Conservation (phyloP, 2,888 invertebrate genomes). For the Clostera curtula region DNA sequence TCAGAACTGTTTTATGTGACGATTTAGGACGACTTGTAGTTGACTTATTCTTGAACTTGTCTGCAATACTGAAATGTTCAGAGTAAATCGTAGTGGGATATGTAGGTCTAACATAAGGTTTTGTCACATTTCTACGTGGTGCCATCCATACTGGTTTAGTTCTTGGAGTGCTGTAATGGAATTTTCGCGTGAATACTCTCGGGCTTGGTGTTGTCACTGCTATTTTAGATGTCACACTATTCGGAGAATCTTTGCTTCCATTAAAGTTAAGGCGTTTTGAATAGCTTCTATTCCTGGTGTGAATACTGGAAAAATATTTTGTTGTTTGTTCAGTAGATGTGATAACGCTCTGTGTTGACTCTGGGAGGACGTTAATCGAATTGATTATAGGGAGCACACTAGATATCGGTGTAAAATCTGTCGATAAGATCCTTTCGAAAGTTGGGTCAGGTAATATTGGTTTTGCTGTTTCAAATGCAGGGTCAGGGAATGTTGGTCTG, state of each 20-base stretch:
- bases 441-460: conserved; percentile 24
- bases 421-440: conserved; percentile 29
- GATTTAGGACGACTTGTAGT: conserved; percentile 30
- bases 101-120: conserved; percentile 32
- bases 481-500: conserved; percentile 2
- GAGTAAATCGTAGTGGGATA: conserved; percentile 56
- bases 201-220: conserved; percentile 33
- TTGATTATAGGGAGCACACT: conserved; percentile 32
- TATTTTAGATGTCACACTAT: conserved; percentile 49
- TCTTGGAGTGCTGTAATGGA: conserved; percentile 57
- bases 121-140: conserved; percentile 49
- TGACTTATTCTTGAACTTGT: conserved; percentile 30
- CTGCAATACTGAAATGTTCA: conserved; percentile 57
- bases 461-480: conserved; percentile 2
- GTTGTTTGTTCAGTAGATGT: conserved; percentile 39
- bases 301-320: conserved; percentile 36
- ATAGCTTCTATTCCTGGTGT: conserved; percentile 48
- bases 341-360: conserved; percentile 43
- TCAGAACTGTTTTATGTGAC: conserved; percentile 40
- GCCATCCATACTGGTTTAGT: conserved; percentile 60
- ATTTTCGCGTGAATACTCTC: conserved; percentile 46
- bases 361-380: conserved; percentile 25
- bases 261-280: conserved; percentile 55
- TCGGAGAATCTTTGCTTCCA: conserved; percentile 50
- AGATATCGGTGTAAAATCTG: conserved; percentile 32